Conservation (phyloP, 2,888 invertebrate species). For the Choristoneura rosaceana region DNA sequence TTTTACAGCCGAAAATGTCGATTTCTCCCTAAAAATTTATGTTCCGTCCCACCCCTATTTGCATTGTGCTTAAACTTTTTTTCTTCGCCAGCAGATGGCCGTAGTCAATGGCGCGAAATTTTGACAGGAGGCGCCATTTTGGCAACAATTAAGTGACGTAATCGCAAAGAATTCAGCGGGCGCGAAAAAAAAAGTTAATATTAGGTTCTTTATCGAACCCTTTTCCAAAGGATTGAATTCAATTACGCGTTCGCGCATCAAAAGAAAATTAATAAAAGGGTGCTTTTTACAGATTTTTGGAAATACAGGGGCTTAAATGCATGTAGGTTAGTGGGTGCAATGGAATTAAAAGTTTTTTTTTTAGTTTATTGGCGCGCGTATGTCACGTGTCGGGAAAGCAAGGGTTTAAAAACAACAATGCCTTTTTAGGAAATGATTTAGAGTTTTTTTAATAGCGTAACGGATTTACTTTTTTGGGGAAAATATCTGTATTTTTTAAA, state of each 20-base stretch:
- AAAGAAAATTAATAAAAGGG: conserved; percentile 72
- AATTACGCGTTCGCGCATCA: conserved; percentile 64
- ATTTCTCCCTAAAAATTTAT: conserved; percentile 83
- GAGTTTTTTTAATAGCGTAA: conserved; percentile 69
- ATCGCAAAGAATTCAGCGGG: conserved; percentile 50
- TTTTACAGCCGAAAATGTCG: conserved; percentile 75
- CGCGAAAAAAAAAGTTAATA: conserved; percentile 70
- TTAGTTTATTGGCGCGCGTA: conserved; percentile 66
- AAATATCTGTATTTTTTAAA: conserved; percentile 56
- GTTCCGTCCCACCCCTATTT: conserved; percentile 79
- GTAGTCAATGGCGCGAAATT: conserved; percentile 83
- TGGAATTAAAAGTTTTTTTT: conserved; percentile 69
- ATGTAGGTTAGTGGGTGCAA: conserved; percentile 81
- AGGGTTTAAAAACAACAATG: conserved; percentile 81
- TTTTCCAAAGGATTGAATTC: conserved; percentile 85
- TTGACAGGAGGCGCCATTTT: conserved; percentile 82
- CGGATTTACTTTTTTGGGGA: conserved; percentile 67
- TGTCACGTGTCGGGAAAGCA: conserved; percentile 74
- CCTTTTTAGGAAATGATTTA: conserved; percentile 82
- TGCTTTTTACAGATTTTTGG: conserved; percentile 75
- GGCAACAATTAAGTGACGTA: conserved; percentile 70
- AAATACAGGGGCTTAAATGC: conserved; percentile 69
- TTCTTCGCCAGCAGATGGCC: conserved; percentile 76
- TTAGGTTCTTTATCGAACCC: conserved; percentile 79
- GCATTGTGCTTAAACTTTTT: conserved; percentile 80